A percentile compares a stretch with the other conserved stretches of the same genome.
Conservation (phyloP, 1,140 invertebrate genomes). For the Drosophila obscura region DNA sequence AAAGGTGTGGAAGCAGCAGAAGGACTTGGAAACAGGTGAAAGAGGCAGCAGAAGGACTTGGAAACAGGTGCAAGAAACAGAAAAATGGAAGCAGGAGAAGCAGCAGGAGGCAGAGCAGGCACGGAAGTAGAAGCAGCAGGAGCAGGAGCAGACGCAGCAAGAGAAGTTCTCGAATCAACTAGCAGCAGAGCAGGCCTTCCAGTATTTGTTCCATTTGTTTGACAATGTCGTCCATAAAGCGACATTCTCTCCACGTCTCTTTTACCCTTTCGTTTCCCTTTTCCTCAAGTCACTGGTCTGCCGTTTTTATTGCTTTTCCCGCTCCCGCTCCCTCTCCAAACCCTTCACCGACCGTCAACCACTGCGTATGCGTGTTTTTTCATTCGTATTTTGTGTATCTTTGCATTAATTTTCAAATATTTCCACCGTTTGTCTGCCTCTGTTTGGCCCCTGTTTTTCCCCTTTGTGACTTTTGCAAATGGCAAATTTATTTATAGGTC, state of each 20-base stretch:
- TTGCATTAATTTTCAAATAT: conserved; percentile 66
- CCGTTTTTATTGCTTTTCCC: conserved; percentile 62
- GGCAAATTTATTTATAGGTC: conserved; percentile 65
- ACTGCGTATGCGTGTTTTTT: conserved; percentile 54
- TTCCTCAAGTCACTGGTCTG: conserved; percentile 42
- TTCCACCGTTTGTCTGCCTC: conserved; percentile 41
- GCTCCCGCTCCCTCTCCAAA: conserved; percentile 1
- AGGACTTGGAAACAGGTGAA: conserved; percentile 25
- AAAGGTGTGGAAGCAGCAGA: too few relatives aligned
- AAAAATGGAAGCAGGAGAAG: neutral
- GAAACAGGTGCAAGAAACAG: conserved; percentile 27
- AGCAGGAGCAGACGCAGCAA: too few relatives aligned
- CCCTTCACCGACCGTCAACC: conserved; percentile 24
- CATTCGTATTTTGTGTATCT: conserved; percentile 22
- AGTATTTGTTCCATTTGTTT: conserved; percentile 58
- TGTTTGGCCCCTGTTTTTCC: neutral
- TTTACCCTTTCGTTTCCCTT: neutral
- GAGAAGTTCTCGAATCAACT: too few relatives aligned
- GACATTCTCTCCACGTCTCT: neutral
- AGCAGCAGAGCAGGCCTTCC: neutral
- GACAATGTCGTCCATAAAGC: conserved; percentile 33
- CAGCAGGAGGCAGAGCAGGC: neutral
- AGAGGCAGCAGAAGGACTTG: too few relatives aligned
- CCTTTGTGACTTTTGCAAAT: conserved; percentile 10
- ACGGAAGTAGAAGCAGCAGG: too few relatives aligned